Conservation (phyloP, 2,113 vertebrate genomes). For the Paralichthys olivaceus region DNA sequence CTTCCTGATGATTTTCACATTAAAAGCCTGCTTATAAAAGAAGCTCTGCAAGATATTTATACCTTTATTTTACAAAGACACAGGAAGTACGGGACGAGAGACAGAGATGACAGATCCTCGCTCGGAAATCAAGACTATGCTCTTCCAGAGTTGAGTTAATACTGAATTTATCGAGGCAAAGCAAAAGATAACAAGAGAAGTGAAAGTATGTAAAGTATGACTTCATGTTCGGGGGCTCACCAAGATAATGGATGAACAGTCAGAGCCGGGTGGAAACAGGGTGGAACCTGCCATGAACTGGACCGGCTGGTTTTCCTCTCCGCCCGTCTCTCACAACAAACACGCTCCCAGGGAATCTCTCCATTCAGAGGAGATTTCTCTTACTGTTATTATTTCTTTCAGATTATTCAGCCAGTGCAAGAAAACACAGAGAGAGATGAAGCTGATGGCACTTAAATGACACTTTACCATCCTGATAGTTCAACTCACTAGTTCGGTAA, state of each 20-base stretch:
- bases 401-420: background rate
- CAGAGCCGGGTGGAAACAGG: slow-evolving; percentile 24
- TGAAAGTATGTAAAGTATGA: too few relatives aligned
- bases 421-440: slow-evolving; percentile 1
- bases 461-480: background rate
- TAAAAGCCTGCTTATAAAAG: background rate
- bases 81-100: too few relatives aligned
- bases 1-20: background rate
- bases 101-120: too few relatives aligned
- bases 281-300: slow-evolving; percentile 55
- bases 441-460: slow-evolving; percentile 21
- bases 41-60: background rate
- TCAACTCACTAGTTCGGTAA: background rate
- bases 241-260: background rate
- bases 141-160: too few relatives aligned
- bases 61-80: background rate
- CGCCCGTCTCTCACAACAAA: slow-evolving; percentile 39
- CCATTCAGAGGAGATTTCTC: background rate
- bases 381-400: background rate
- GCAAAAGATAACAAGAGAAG: too few relatives aligned
- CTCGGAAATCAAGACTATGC: too few relatives aligned
- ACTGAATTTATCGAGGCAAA: too few relatives aligned
- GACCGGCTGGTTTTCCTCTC: slow-evolving; percentile 63
- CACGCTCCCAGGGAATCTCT: slow-evolving; percentile 37
- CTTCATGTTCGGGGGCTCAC: too few relatives aligned